These are phyloP conservation scores for Plebejus melissa DNA, from an alignment of 2,888 invertebrate genomes.

Conservation along the genomic window DNA sequence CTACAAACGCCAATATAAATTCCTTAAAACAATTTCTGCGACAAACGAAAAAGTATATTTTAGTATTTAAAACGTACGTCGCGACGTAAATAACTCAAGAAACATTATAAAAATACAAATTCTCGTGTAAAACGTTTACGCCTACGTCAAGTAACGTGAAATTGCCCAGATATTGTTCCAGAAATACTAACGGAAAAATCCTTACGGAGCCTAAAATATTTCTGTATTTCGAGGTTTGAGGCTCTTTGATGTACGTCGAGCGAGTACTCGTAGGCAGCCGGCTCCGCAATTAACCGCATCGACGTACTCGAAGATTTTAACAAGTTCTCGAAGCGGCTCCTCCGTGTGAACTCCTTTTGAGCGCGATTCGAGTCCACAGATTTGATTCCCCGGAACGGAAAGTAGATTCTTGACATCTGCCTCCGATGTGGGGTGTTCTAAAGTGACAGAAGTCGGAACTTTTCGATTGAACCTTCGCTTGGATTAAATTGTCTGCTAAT, in stretches of 20 bases:
- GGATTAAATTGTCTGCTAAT: neutral
- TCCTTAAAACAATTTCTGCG: neutral
- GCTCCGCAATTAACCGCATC: conserved; percentile 57
- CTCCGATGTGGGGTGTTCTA: conserved; percentile 1
- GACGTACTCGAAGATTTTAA: conserved; percentile 53
- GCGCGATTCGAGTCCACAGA: conserved; percentile 7
- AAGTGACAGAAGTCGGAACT: neutral
- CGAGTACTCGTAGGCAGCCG: conserved; percentile 49
- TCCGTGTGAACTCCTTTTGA: conserved; percentile 44
- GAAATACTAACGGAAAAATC: conserved; percentile 28
- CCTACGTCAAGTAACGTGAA: neutral
- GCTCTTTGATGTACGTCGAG: conserved; percentile 64
- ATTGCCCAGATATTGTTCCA: conserved; percentile 22
- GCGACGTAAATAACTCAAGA: neutral
- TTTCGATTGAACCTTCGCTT: neutral
- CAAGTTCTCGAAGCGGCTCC: conserved; percentile 45
- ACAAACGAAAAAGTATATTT: neutral
- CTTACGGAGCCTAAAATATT: conserved; percentile 31
- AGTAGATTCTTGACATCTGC: conserved; percentile 19
- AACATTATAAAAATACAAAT: conserved; percentile 1
- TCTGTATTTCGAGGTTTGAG: conserved; percentile 31
- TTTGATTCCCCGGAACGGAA: conserved; percentile 20
- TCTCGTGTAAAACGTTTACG: conserved; percentile 6
- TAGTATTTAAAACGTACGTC: neutral
- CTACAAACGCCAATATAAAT: neutral